phyloP scores from a whole-genome alignment of 2,113 vertebrate genomes.

The Urocitellus parryii region DNA sequence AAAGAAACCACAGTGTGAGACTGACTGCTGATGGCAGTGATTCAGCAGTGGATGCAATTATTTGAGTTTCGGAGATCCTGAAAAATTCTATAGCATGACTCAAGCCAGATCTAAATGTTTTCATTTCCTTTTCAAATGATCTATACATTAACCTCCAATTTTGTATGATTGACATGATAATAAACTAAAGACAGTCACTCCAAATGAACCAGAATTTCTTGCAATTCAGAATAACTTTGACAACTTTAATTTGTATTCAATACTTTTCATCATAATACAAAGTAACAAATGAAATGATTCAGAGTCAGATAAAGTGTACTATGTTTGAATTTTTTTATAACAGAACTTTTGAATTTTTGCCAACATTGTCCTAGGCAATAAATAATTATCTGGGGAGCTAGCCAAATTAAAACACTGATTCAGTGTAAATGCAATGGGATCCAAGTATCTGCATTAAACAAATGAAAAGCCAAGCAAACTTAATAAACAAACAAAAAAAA shows the following conservation, averaged over 20 bases:
- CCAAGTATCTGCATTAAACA: neutral
- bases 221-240: neutral
- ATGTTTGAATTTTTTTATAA: neutral
- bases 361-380: neutral
- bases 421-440: neutral
- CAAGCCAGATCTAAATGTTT: neutral
- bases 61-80: constrained; percentile 15
- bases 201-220: neutral
- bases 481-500: neutral
- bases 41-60: neutral
- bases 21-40: neutral
- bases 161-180: neutral
- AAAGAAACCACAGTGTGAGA: neutral
- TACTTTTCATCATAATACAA: neutral
- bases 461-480: neutral
- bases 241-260: neutral
- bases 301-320: neutral
- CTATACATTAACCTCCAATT: neutral
- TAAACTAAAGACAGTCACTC: neutral
- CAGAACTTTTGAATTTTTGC: neutral
- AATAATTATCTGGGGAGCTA: neutral
- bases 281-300: neutral
- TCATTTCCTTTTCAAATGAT: neutral
- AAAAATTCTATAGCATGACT: neutral
- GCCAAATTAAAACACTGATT: neutral